Conservation (phyloP, 2,888 invertebrate species). For the Microctonus brassicae region DNA sequence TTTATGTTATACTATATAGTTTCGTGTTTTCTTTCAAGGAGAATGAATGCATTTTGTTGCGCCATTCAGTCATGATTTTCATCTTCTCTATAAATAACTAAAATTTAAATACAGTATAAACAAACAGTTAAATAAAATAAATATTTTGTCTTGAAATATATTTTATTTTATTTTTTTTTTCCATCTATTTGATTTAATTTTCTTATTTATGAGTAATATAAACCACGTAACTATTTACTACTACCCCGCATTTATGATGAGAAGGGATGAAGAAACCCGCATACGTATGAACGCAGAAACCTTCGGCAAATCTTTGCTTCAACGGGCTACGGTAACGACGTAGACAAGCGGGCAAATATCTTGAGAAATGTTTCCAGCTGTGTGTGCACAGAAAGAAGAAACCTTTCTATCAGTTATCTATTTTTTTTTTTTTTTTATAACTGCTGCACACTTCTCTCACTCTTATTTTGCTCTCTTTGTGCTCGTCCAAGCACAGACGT, state of each 20-base stretch:
- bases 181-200: too few species aligned
- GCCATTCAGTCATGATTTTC: too few species aligned
- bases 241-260: background rate
- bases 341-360: constrained; percentile 31
- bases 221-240: constrained; percentile 15
- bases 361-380: constrained; percentile 29
- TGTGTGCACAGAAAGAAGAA: constrained; percentile 18
- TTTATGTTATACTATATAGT: background rate
- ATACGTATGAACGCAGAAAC: constrained; percentile 7
- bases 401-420: background rate
- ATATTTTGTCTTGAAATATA: too few species aligned
- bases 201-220: too few species aligned
- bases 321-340: constrained; percentile 26
- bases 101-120: too few species aligned
- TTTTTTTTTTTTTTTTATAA: background rate
- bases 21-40: background rate
- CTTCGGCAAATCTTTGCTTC: constrained; percentile 22
- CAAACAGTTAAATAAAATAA: too few species aligned
- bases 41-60: background rate
- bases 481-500: background rate
- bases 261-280: constrained; percentile 17
- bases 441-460: background rate
- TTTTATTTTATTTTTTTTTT: too few species aligned
- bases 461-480: background rate
- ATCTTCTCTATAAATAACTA: too few species aligned